Evolutionary conservation across 2,113 vertebrate species (phyloP), one percentile per base, ranked within the genome.

Genomic region (Poeciliopsis occidentalis): DNA sequence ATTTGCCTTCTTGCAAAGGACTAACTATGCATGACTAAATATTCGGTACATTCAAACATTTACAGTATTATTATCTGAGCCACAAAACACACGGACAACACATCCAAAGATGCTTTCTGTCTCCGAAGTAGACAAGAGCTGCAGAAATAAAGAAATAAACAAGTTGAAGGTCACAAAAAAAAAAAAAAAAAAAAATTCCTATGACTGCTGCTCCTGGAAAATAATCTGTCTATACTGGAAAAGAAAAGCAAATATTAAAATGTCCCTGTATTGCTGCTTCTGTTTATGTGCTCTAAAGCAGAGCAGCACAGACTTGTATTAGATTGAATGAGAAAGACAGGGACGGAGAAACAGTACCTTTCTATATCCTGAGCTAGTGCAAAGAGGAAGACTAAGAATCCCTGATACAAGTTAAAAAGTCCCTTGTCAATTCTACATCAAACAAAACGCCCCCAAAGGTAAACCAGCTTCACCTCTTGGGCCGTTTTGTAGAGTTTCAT

Each of bases 341-440:
- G 44, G 44, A 47, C 17, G 5, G 17, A 47, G 44, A 47, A 19
- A 47, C 17, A 41, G 78, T 88, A 85, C 81, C 60, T 83, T 73
- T 80, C 83, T 89, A 80, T 64, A 67, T 94, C 92, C 92, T 93
- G 92, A 94, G 93, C 90, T 93, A 92, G 79, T 87, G 82, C 76
- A 89, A 92, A 90, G 82, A 91, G 92, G 91, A 94, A 94, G 92
- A 94, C 92, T 82, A 87, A 11, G 77, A 88, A 92, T 94, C 91
- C 92, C 93, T 93, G 92, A 94, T 93, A 89, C 61, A 75, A 80
- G 65, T 88, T 85, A 84, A 87, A 88, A 92, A 75, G 37, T 92
- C 91, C 90, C 87, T 90, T 91, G 39, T 87, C 71, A 82, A 71
- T 88, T 87, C 41, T 88, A 82, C 80, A 84, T 60, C 11, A 79